Percentiles rank a stretch among this genome's conserved stretches.
phyloP scores from a whole-genome alignment of 2,888 invertebrate genomes.

The Stratiomys singularior region DNA sequence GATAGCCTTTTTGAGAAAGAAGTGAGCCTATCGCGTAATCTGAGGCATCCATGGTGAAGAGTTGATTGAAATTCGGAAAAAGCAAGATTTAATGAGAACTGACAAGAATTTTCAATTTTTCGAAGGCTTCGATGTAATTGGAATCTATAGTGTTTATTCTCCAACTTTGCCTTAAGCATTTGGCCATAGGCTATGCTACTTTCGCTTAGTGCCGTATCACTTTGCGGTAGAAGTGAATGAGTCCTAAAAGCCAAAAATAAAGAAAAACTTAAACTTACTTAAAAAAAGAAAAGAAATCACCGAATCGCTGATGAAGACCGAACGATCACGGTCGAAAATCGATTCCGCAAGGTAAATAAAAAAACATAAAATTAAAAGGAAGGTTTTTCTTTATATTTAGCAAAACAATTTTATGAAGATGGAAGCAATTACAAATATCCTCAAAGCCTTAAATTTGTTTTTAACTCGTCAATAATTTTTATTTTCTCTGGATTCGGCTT shows the following conservation, averaged over 20 bases:
- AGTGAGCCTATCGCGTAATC: background rate
- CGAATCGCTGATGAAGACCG: no score
- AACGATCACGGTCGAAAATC: no score
- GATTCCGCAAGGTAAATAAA: no score
- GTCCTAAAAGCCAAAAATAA: background rate
- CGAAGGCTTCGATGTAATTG: background rate
- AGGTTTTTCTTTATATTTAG: background rate
- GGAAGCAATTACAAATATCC: no score
- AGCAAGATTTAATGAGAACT: no score
- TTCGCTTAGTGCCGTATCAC: background rate
- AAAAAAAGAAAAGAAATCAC: no score
- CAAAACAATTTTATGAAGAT: background rate
- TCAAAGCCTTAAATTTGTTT: no score
- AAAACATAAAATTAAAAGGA: no score
- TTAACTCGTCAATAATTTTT: background rate
- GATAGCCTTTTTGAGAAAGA: constrained; percentile 13
- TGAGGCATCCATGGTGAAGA: constrained; percentile 1
- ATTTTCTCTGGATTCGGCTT: background rate
- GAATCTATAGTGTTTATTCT: background rate
- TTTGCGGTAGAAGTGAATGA: background rate
- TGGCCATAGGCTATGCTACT: background rate
- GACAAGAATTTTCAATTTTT: background rate
- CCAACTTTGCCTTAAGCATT: background rate
- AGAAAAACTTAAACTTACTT: no score
- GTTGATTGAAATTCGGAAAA: background rate